Evolutionary conservation across 2,797 vertebrate genomes (phyloP), one percentile per base, ranked within the genome.

Genomic region (Vultur gryphus): DNA sequence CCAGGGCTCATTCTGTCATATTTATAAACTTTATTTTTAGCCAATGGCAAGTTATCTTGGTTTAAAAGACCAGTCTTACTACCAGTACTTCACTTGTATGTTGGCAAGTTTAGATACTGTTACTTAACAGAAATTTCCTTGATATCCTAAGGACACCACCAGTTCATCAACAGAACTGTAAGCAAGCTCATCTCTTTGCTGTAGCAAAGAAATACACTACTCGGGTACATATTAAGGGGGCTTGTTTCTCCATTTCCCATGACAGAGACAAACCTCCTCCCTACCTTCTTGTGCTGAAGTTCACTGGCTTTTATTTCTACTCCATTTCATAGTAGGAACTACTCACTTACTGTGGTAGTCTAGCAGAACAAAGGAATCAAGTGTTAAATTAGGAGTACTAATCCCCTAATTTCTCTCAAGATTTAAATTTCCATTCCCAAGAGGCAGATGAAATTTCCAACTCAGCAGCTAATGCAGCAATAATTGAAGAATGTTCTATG

Each of bases 1-100:
- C 31, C 44, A 72, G 84, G 88, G 90, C 59, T 96, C 65, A 71
- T 84, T 84, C 93, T 95, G 90, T 91, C 91, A 82, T 75, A 80
- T 73, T 87, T 82, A 84, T 55, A 83, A 83, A 86, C n/a, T 89
- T 92, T 94, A 57, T 67, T 87, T 93, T 90, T 83, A 89, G 91
- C 79, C 94, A 89, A 13, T 43, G 41, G 87, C 87, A 84, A 83
- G 43, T 85, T 78, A 80, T 67, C 78, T 80, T 78, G 43, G 44
- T 91, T 95, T 89, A 65, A 67, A 91, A 85, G 84, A 91, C 92
- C 84, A 89, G 64, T 51, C 76, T 81, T 44, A 51, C 67, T 48
- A 93, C 52, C 75, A 71, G 48, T n/a, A 71, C 69, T 75, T 80
- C 52, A 57, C 29, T 92, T 67, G 3, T 9, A 29, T 3, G 12